Percentiles rank a stretch among this genome's conserved stretches.
These are phyloP conservation scores for Saccostrea cuccullata DNA, from an alignment of 1,140 invertebrate species.

Conservation along the genomic window DNA sequence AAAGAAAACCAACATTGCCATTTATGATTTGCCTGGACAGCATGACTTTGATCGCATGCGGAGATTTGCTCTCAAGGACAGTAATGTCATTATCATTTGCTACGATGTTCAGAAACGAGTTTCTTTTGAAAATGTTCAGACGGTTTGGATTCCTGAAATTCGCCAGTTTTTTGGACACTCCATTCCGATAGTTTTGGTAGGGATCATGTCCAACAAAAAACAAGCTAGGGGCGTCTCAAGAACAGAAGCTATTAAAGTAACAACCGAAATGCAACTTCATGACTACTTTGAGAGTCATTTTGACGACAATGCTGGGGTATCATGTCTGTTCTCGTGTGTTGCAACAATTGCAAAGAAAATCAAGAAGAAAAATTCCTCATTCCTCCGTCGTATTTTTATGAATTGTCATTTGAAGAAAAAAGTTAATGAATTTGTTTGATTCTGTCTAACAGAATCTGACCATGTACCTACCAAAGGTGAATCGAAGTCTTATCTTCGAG, in stretches of 20 bases:
- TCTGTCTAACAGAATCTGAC: no score
- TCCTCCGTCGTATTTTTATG: not conserved
- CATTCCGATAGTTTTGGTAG: not conserved
- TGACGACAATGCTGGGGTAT: not conserved
- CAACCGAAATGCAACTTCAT: not conserved
- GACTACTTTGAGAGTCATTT: not conserved
- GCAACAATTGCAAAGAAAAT: slow-evolving; percentile 5
- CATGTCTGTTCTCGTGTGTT: not conserved
- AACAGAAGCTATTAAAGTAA: not conserved
- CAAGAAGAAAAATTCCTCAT: not conserved
- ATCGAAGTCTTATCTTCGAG: no score
- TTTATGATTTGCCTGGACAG: slow-evolving; percentile 13
- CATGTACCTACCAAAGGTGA: no score
- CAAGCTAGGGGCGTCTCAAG: not conserved
- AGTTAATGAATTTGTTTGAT: not conserved
- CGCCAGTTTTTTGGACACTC: slow-evolving; percentile 16
- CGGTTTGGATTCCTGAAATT: slow-evolving; percentile 28
- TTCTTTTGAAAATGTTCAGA: not conserved
- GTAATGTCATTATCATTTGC: not conserved
- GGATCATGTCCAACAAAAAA: not conserved
- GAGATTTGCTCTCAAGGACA: slow-evolving; percentile 1
- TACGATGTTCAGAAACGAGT: not conserved
- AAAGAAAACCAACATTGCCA: not conserved
- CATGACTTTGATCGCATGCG: not conserved
- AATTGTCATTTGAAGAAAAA: not conserved